Percentiles rank a stretch among this genome's conserved stretches.
phyloP scores from a whole-genome alignment of 2,113 vertebrate genomes.

The Actenoides hombroni region DNA sequence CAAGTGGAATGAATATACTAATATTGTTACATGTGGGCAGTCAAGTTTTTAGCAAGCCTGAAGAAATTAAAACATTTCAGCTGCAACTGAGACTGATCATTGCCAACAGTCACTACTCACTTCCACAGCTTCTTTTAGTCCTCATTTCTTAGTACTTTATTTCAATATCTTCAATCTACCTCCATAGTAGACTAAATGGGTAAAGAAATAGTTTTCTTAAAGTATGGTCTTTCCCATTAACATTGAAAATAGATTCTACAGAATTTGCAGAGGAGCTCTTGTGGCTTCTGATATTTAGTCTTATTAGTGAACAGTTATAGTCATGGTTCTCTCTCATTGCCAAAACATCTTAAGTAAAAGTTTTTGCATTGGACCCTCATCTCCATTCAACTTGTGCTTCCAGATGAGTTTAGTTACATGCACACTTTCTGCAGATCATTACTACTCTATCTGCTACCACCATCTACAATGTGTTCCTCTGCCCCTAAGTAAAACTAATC shows the following conservation, averaged over 20 bases:
- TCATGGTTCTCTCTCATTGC: neutral
- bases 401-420: neutral
- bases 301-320: neutral
- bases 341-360: neutral
- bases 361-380: neutral
- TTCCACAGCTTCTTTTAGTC: neutral
- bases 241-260: neutral
- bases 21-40: neutral
- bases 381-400: neutral
- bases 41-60: neutral
- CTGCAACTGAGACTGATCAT: neutral
- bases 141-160: neutral
- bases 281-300: neutral
- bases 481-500: neutral
- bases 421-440: neutral
- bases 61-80: neutral
- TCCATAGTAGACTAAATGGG: neutral
- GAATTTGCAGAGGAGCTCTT: neutral
- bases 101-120: neutral
- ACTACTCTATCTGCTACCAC: neutral
- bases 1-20: neutral
- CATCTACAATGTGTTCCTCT: neutral
- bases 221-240: neutral
- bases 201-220: neutral
- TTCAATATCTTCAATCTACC: neutral